Percentiles rank a stretch among this genome's conserved stretches.
Evolutionary conservation across 2,797 vertebrate species (phyloP).

Genomic region (Botia kubotai): DNA sequence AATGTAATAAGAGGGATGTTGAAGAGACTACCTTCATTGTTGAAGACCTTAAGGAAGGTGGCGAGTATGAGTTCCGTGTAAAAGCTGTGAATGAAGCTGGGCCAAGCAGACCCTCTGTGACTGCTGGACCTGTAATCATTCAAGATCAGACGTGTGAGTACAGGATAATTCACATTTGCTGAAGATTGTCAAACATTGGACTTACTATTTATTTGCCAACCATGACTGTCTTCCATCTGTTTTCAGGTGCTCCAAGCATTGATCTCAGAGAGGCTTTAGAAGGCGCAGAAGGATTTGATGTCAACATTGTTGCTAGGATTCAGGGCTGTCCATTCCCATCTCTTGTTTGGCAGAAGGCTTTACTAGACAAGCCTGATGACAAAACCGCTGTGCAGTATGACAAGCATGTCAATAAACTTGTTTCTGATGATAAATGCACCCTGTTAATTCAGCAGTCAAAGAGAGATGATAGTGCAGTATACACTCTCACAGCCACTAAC

Average conservation of each 20-base stretch:
- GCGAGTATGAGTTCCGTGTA: constrained; percentile 95
- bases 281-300: constrained; percentile 89
- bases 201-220: constrained; percentile 3
- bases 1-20: constrained; percentile 95
- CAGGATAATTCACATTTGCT: constrained; percentile 20
- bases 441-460: constrained; percentile 91
- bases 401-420: constrained; percentile 92
- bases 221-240: constrained; percentile 12
- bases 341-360: constrained; percentile 90
- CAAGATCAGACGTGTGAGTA: constrained; percentile 97
- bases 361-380: constrained; percentile 86
- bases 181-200: background rate
- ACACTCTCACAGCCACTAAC: constrained; percentile 91
- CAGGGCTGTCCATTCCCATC: constrained; percentile 96
- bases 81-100: constrained; percentile 97
- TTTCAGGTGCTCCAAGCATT: constrained; percentile 89
- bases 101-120: constrained; percentile 89
- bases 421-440: constrained; percentile 90
- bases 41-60: constrained; percentile 94
- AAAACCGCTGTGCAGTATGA: constrained; percentile 87
- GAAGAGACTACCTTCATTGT: constrained; percentile 93
- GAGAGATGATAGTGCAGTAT: constrained; percentile 89
- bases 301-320: constrained; percentile 91
- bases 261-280: constrained; percentile 91
- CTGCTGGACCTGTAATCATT: constrained; percentile 89